Evolutionary conservation across 2,797 vertebrate genomes (phyloP).

Genomic region (Dromococcyx pavoninus): DNA sequence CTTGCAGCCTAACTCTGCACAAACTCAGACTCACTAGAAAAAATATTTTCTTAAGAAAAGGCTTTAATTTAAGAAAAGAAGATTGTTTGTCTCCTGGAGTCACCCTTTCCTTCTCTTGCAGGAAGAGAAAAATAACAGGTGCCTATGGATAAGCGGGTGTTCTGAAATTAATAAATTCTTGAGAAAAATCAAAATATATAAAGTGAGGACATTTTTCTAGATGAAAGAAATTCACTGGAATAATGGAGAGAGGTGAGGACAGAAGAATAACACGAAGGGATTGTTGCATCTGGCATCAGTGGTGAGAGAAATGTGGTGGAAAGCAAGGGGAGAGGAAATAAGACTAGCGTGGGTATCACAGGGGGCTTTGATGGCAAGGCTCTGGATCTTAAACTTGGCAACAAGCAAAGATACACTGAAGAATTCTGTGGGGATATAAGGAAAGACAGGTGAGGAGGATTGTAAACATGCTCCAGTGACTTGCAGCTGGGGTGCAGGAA

Average conservation of each 20-base stretch:
- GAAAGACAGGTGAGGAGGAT: no score
- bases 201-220: neutral
- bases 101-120: neutral
- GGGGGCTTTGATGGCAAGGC: neutral
- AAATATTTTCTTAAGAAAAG: neutral
- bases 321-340: neutral
- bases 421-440: no score
- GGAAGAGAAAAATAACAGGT: neutral
- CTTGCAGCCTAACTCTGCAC: neutral
- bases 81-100: neutral
- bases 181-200: neutral
- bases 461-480: no score
- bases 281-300: neutral
- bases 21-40: neutral
- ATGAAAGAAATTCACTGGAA: neutral
- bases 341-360: neutral
- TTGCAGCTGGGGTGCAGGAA: no score
- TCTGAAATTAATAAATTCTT: neutral
- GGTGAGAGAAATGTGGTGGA: neutral
- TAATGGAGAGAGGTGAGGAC: neutral
- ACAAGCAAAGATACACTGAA: neutral
- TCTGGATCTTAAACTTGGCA: neutral
- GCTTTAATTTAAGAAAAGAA: neutral
- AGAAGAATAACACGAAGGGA: neutral
- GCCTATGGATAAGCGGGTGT: neutral